phyloP scores from a whole-genome alignment of 2,113 vertebrate species.

The Halichoeres trimaculatus region DNA sequence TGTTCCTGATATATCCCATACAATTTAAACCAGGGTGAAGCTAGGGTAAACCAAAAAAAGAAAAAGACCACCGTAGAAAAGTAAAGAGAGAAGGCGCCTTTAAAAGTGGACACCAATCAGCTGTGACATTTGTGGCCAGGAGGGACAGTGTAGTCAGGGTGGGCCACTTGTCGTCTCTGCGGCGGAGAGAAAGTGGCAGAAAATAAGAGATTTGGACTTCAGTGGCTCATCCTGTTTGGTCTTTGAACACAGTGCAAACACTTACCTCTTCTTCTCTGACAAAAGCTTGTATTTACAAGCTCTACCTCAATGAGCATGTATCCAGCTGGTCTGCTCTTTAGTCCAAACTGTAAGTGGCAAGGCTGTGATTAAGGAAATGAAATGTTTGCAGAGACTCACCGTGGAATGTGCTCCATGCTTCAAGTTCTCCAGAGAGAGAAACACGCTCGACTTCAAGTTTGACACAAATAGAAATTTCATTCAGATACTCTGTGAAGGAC shows the following conservation, averaged over 20 bases:
- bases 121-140: slow-evolving; percentile 67
- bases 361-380: slow-evolving; percentile 72
- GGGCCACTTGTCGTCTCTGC: slow-evolving; percentile 44
- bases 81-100: slow-evolving; percentile 45
- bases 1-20: slow-evolving; percentile 61
- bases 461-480: slow-evolving; percentile 28
- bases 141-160: slow-evolving; percentile 44
- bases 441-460: background rate
- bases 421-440: slow-evolving; percentile 25
- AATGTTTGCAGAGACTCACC: slow-evolving; percentile 57
- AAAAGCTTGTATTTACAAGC: slow-evolving; percentile 39
- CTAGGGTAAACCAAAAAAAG: slow-evolving; percentile 29
- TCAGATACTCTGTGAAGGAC: background rate
- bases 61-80: slow-evolving; percentile 61
- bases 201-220: slow-evolving; percentile 43
- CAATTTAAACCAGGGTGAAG: slow-evolving; percentile 74
- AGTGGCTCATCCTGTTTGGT: slow-evolving; percentile 12
- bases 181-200: slow-evolving; percentile 52
- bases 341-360: slow-evolving; percentile 30
- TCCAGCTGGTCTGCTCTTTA: slow-evolving; percentile 29
- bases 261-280: slow-evolving; percentile 28
- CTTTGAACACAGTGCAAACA: slow-evolving; percentile 28
- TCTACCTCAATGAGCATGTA: slow-evolving; percentile 41
- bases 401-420: slow-evolving; percentile 49
- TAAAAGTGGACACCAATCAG: slow-evolving; percentile 56